phyloP scores from a whole-genome alignment of 1,140 invertebrate genomes.

The Papilio polytes region DNA sequence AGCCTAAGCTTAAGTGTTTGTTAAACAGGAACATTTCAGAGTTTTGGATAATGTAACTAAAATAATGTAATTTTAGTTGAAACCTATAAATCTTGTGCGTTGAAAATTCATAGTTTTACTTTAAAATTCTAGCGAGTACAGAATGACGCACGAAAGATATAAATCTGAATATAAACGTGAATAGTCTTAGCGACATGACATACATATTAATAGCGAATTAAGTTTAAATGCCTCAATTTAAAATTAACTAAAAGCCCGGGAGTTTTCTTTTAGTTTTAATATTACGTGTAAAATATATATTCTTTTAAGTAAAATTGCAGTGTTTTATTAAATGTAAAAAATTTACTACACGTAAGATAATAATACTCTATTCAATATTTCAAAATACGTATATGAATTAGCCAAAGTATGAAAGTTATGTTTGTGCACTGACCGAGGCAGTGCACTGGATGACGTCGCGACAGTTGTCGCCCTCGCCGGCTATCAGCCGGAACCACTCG shows the following conservation, averaged over 20 bases:
- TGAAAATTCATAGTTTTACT: background rate
- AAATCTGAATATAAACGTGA: slow-evolving; percentile 47
- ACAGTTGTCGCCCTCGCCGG: slow-evolving; percentile 96
- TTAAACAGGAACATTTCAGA: background rate
- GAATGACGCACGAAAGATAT: slow-evolving; percentile 38
- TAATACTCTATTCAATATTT: background rate
- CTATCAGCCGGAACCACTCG: slow-evolving; percentile 96
- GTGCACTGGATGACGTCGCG: slow-evolving; percentile 98
- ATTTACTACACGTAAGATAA: background rate
- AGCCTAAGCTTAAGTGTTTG: background rate
- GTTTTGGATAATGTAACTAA: background rate
- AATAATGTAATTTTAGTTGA: background rate
- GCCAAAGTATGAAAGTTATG: slow-evolving; percentile 53
- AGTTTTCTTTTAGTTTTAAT: background rate
- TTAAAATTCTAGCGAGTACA: background rate
- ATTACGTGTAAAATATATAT: background rate
- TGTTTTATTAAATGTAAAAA: background rate
- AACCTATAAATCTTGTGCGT: background rate
- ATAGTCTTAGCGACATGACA: slow-evolving; percentile 39
- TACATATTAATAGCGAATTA: slow-evolving; percentile 49
- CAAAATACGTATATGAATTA: slow-evolving; percentile 35
- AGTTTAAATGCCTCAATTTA: slow-evolving; percentile 25
- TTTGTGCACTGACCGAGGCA: slow-evolving; percentile 88
- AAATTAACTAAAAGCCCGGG: background rate
- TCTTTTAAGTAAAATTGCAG: too few relatives aligned